phyloP scores from a whole-genome alignment of 2,888 invertebrate species.

The Biston betularia region DNA sequence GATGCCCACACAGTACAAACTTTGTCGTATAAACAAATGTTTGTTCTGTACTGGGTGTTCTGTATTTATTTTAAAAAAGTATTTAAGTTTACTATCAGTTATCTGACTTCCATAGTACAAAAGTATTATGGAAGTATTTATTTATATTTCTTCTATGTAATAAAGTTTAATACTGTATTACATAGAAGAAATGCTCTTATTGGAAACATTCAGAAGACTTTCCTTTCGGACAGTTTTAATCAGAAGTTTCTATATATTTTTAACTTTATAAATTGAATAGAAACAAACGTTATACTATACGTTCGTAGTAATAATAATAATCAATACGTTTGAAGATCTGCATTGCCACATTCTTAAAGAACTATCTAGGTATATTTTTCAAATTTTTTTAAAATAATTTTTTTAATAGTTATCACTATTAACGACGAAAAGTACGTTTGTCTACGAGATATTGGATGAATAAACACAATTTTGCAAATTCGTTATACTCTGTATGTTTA shows the following conservation, averaged over 20 bases:
- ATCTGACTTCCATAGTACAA: no score
- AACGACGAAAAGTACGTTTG: constrained; percentile 76
- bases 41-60: no score
- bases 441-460: constrained; percentile 77
- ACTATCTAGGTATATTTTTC: constrained; percentile 86
- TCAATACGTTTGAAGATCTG: constrained; percentile 84
- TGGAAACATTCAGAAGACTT: constrained; percentile 95
- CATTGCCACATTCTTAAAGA: constrained; percentile 86
- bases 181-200: constrained; percentile 96
- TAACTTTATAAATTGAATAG: constrained; percentile 75
- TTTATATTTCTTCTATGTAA: no score
- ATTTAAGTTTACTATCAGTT: no score
- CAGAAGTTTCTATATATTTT: constrained; percentile 66
- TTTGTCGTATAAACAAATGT: no score
- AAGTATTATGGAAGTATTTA: no score
- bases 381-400: constrained; percentile 78
- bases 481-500: constrained; percentile 75
- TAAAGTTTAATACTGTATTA: constrained; percentile 96
- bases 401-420: constrained; percentile 66
- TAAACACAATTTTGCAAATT: constrained; percentile 85
- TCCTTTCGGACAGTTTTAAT: constrained; percentile 83
- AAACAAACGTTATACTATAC: constrained; percentile 68
- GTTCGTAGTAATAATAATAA: constrained; percentile 72
- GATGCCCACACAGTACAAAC: no score
- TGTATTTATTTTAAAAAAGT: no score